Percentiles rank a stretch among this genome's conserved stretches.
phyloP scores from a whole-genome alignment of 2,888 invertebrate genomes.

The Cheilosia vernalis region DNA sequence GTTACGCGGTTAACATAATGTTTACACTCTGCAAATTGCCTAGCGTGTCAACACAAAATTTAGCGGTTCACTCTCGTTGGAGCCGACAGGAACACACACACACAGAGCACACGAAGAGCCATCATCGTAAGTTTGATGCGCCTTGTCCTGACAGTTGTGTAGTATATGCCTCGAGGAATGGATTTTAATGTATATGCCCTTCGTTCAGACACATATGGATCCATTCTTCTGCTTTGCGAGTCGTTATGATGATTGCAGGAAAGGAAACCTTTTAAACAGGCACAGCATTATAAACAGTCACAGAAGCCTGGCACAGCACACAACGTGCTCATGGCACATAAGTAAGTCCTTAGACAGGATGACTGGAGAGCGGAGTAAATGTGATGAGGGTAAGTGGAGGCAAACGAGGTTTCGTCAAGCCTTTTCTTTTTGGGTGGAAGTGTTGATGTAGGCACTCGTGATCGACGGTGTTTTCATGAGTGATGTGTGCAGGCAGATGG shows the following conservation, averaged over 20 bases:
- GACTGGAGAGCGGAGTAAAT: constrained; percentile 45
- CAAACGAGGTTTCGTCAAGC: constrained; percentile 44
- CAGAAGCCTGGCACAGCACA: neutral
- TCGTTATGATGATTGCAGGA: constrained; percentile 60
- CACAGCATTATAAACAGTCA: constrained; percentile 2
- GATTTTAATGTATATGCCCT: constrained; percentile 52
- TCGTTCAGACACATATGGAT: constrained; percentile 37
- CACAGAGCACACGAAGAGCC: constrained; percentile 18
- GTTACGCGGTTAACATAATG: constrained; percentile 78
- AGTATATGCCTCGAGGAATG: constrained; percentile 52
- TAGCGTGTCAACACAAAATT: constrained; percentile 82
- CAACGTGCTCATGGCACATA: constrained; percentile 11
- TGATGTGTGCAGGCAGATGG: constrained; percentile 27
- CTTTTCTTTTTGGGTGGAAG: constrained; percentile 37
- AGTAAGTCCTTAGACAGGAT: constrained; percentile 55
- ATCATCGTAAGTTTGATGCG: constrained; percentile 40
- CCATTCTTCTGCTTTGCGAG: constrained; percentile 20
- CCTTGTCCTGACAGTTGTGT: constrained; percentile 34
- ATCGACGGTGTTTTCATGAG: constrained; percentile 43
- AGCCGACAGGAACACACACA: constrained; percentile 6
- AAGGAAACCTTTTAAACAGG: constrained; percentile 21
- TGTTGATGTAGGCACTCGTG: constrained; percentile 68
- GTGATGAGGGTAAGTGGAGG: constrained; percentile 51
- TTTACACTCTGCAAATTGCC: constrained; percentile 81
- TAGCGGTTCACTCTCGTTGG: constrained; percentile 65